Conservation (phyloP, 2,113 vertebrate genomes). For the Cynoglossus semilaevis region DNA sequence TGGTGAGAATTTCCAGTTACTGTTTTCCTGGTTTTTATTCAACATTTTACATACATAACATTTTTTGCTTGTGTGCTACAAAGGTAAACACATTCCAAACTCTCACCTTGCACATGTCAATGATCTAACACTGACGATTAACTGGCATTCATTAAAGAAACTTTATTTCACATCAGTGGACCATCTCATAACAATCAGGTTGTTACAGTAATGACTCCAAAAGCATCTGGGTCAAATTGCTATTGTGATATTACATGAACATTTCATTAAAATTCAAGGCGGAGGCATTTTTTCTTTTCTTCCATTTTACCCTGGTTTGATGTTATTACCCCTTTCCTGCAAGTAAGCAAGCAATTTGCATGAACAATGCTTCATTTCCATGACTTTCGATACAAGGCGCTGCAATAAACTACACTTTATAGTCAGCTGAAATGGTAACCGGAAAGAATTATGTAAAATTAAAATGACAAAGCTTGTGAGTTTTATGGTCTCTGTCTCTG, state of each 20-base stretch:
- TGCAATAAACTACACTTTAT: neutral
- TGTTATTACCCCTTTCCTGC: neutral
- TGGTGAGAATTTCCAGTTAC: too few relatives aligned
- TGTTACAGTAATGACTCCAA: neutral
- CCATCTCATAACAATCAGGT: neutral
- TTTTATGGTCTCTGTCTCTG: neutral
- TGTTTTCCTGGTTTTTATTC: too few relatives aligned
- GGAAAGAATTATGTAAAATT: conserved; percentile 6
- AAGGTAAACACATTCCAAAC: too few relatives aligned
- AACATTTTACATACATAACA: too few relatives aligned
- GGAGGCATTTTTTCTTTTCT: neutral
- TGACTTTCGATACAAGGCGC: conserved; percentile 5
- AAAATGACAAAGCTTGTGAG: neutral
- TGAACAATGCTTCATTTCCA: conserved; percentile 1
- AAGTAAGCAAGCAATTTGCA: conserved; percentile 1
- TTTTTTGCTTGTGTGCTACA: too few relatives aligned
- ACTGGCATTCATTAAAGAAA: too few relatives aligned
- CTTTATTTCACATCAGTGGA: neutral
- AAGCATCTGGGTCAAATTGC: neutral
- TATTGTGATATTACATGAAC: neutral
- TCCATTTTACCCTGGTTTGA: neutral
- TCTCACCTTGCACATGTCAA: too few relatives aligned
- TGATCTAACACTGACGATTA: too few relatives aligned
- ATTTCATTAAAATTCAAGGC: neutral
- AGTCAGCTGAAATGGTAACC: conserved; percentile 8